Evolutionary conservation across 2,888 invertebrate species (phyloP).

Genomic region (Zaprionus lineosus): DNA sequence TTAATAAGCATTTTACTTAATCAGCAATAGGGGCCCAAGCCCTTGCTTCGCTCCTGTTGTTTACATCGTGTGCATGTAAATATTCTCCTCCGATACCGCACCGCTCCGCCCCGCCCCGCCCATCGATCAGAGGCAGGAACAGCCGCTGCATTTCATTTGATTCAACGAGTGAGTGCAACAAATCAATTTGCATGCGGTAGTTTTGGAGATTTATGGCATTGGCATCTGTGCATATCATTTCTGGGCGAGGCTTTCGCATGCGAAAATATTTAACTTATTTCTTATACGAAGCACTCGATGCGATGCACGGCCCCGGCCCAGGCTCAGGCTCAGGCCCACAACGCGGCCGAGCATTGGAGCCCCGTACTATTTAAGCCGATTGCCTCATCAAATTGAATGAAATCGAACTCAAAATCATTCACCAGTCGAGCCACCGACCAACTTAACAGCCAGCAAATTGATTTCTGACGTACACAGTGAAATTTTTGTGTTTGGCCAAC

Average conservation of each 20-base stretch:
- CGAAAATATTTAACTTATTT: constrained; percentile 39
- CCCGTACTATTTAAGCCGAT: constrained; percentile 17
- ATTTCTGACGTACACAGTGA: constrained; percentile 39
- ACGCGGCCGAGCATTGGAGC: background rate
- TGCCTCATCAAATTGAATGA: background rate
- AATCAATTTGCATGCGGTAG: constrained; percentile 72
- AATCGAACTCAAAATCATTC: background rate
- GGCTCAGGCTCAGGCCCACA: no score
- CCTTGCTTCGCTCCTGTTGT: constrained; percentile 29
- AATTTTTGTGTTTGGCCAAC: constrained; percentile 5
- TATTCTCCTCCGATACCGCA: no score
- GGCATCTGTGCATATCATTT: constrained; percentile 37
- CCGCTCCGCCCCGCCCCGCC: background rate
- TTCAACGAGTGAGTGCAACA: constrained; percentile 65
- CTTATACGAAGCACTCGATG: constrained; percentile 11
- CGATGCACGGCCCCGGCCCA: no score
- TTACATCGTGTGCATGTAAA: constrained; percentile 4
- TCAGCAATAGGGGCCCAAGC: background rate
- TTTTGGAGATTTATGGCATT: constrained; percentile 61
- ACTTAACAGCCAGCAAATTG: constrained; percentile 25
- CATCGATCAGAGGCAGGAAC: constrained; percentile 9
- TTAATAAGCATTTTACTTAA: no score
- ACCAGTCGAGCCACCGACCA: constrained; percentile 2
- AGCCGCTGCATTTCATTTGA: constrained; percentile 56
- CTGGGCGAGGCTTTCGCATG: constrained; percentile 34